These are phyloP conservation scores for Sardina pilchardus DNA, from an alignment of 2,113 vertebrate species.

Conservation along the genomic window DNA sequence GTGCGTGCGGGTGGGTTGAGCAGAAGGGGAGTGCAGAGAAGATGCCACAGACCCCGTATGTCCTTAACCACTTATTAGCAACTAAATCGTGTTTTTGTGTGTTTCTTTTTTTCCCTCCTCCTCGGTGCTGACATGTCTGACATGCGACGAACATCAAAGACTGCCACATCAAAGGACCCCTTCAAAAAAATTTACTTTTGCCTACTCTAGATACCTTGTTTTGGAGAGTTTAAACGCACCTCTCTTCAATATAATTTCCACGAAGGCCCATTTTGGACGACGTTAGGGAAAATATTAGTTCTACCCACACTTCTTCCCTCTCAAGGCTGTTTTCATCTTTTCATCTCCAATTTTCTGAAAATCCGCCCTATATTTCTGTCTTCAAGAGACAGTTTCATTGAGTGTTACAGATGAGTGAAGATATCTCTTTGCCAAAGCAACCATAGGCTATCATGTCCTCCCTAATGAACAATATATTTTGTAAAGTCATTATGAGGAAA, in stretches of 20 bases:
- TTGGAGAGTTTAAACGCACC: background rate
- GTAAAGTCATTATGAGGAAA: no score
- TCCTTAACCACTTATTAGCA: background rate
- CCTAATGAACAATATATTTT: no score
- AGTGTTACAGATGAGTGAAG: background rate
- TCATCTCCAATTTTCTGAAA: background rate
- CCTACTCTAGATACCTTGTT: background rate
- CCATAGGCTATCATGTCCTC: background rate
- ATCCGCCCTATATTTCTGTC: background rate
- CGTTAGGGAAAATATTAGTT: background rate
- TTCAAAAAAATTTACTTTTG: background rate
- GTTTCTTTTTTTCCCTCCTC: background rate
- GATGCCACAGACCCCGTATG: background rate
- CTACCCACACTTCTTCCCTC: background rate
- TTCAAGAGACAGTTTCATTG: background rate
- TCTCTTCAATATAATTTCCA: background rate
- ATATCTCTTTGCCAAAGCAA: background rate
- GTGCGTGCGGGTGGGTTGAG: background rate
- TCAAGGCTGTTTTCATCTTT: background rate
- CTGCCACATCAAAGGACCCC: constrained; percentile 55
- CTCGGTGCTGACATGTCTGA: background rate
- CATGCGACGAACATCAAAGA: constrained; percentile 31
- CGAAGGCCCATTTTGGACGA: background rate
- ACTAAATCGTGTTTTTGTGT: background rate
- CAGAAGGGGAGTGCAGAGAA: background rate